Evolutionary conservation across 2,888 invertebrate genomes (phyloP), one percentile per base, ranked within the genome.

Genomic region (Calameuta pallipes): DNA sequence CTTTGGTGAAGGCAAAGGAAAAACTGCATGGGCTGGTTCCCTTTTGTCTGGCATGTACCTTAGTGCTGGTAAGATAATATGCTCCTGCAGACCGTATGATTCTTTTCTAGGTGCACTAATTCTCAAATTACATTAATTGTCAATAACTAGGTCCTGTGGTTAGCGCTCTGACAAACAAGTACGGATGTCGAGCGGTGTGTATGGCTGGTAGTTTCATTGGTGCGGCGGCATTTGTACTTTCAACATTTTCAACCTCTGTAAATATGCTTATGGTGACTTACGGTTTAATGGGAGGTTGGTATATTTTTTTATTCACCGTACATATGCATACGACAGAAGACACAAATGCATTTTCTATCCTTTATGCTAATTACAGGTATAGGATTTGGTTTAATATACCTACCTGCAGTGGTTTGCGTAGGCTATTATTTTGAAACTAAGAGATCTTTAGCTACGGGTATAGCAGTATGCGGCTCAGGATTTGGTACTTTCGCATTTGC

Each of bases 361-460:
- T 71, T 71, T 31, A 71, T 71, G 71, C 13, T 71, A 9, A 31
- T 33, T 71, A 30, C 93, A 97, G 97, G 98, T 83, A 95, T 98
- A 86, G 98, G 98, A 34, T 97, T 98, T 90, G 98, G 98, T 82
- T 94, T 98, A 93, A 97, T 98, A 87, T 98, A 98, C 92, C 94
- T 99, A 74, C 99, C 99, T 0, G 98, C 99, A 2, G 98, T 99
- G 69, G 98, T 99, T 15, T 97, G 97, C 77, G 98, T 99, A 36
- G 98, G 98, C 11, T 98, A 98, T 92, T 99, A 99, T 93, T 99
- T 99, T 92, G 98, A 99, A 92, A 97, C 98, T 74, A 97, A 97
- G 87, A 94, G 98, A 81, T 98, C 98, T 15, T 93, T 99, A 83
- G 99, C 99, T 75, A 99, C 98, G 76, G 98, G 96, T 77, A 97